phyloP scores from a whole-genome alignment of 2,113 vertebrate species.

The Cryptotis parvus region DNA sequence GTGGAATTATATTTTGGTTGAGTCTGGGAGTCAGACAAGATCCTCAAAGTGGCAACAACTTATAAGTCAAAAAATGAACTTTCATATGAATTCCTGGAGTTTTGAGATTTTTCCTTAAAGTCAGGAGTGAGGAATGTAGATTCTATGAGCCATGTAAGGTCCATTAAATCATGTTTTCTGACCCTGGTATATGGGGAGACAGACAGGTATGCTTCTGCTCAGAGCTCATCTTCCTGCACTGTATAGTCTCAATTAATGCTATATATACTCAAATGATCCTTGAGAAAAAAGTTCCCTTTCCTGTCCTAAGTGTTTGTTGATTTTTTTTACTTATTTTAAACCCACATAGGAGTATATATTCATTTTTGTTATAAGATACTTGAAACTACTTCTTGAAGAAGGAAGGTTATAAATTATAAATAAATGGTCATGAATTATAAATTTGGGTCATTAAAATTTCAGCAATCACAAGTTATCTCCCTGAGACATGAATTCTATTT shows the following conservation, averaged over 20 bases:
- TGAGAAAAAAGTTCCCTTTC: too few relatives aligned
- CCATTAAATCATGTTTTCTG: too few relatives aligned
- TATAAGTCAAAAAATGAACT: not conserved
- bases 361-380: conserved; percentile 58
- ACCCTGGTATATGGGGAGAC: too few relatives aligned
- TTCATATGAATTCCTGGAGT: not conserved
- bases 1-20: not conserved
- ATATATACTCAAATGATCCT: too few relatives aligned
- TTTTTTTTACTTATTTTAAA: conserved; percentile 59
- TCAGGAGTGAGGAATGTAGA: too few relatives aligned
- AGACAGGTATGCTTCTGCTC: too few relatives aligned
- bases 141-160: too few relatives aligned
- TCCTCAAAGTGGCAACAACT: not conserved
- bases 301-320: not conserved
- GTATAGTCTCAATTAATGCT: too few relatives aligned
- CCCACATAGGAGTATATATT: conserved; percentile 22
- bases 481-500: conserved; percentile 27
- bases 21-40: not conserved
- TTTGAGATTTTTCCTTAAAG: not conserved
- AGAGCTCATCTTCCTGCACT: too few relatives aligned
- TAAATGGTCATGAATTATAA: conserved; percentile 66
- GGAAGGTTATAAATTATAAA: conserved; percentile 60
- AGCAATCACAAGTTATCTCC: conserved; percentile 33
- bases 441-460: conserved; percentile 53
- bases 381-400: conserved; percentile 57